Percentiles rank a stretch among this genome's conserved stretches.
These are phyloP conservation scores for Meta bourneti DNA, from an alignment of 2,888 invertebrate genomes.

Conservation along the genomic window DNA sequence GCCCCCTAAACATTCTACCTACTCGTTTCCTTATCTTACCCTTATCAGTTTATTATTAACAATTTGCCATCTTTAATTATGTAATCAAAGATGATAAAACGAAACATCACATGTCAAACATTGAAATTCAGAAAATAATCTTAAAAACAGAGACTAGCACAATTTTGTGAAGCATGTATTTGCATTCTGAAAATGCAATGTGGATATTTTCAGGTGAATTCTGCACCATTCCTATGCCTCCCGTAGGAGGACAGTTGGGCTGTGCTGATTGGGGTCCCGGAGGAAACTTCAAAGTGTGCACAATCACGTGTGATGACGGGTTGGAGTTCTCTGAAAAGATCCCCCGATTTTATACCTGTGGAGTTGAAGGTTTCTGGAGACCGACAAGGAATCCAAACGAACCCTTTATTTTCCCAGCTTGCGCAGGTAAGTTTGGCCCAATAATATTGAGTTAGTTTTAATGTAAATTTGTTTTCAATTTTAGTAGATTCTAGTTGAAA, in stretches of 20 bases:
- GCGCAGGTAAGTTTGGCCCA: slow-evolving; percentile 86
- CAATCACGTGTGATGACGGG: slow-evolving; percentile 90
- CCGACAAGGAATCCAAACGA: slow-evolving; percentile 88
- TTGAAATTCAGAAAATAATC: too few relatives aligned
- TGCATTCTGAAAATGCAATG: too few relatives aligned
- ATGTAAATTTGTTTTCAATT: background rate
- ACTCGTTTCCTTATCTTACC: too few relatives aligned
- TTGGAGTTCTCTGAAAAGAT: slow-evolving; percentile 93
- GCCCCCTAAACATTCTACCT: too few relatives aligned
- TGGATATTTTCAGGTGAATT: slow-evolving; percentile 87
- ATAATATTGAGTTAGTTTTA: background rate
- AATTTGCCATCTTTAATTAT: too few relatives aligned
- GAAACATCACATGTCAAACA: too few relatives aligned
- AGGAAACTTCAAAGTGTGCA: slow-evolving; percentile 96
- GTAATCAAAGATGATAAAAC: too few relatives aligned
- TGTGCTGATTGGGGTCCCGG: slow-evolving; percentile 98
- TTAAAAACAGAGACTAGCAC: too few relatives aligned
- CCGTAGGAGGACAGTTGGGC: slow-evolving; percentile 92
- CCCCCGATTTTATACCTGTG: slow-evolving; percentile 97
- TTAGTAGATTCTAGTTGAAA: background rate
- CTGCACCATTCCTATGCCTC: slow-evolving; percentile 93
- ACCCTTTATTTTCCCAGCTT: slow-evolving; percentile 92
- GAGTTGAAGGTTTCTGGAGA: slow-evolving; percentile 98
- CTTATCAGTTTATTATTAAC: too few relatives aligned
- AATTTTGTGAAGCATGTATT: too few relatives aligned